phyloP scores from a whole-genome alignment of 2,888 invertebrate genomes.

The Coelogynopora nodosa region DNA sequence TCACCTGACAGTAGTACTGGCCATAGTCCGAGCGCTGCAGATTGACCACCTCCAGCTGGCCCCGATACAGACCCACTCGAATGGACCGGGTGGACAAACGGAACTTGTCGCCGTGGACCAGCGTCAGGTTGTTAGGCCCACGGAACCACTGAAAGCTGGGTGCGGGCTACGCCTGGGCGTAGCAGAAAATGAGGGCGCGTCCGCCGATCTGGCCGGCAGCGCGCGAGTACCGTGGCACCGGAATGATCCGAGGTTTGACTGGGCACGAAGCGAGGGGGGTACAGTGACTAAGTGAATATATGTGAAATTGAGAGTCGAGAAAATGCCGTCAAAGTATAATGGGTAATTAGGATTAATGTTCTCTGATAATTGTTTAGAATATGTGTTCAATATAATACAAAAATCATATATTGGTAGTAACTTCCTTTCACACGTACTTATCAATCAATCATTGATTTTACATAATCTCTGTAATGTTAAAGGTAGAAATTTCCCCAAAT shows the following conservation, averaged over 20 bases:
- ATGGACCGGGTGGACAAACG: not conserved
- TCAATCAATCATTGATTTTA: no score
- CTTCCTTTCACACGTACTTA: no score
- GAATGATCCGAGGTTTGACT: slow-evolving; percentile 32
- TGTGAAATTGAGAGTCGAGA: no score
- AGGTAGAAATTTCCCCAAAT: no score
- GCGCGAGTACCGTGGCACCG: not conserved
- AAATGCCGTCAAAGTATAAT: no score
- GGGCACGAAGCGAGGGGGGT: not conserved
- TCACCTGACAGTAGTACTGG: slow-evolving; percentile 34
- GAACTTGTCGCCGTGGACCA: slow-evolving; percentile 16
- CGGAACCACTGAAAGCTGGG: slow-evolving; percentile 30
- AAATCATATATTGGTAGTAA: no score
- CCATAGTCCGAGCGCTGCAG: slow-evolving; percentile 36
- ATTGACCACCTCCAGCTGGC: slow-evolving; percentile 11
- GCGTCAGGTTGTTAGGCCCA: slow-evolving; percentile 26
- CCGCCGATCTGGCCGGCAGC: slow-evolving; percentile 35
- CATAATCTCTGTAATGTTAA: no score
- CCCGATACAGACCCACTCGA: slow-evolving; percentile 34
- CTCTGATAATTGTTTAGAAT: no score
- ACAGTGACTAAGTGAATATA: no score
- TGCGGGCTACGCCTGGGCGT: not conserved
- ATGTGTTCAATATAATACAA: no score
- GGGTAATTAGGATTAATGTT: no score
- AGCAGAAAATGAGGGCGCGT: not conserved